These are phyloP conservation scores for Mallotus villosus DNA, from an alignment of 2,797 vertebrate genomes.

Conservation along the genomic window DNA sequence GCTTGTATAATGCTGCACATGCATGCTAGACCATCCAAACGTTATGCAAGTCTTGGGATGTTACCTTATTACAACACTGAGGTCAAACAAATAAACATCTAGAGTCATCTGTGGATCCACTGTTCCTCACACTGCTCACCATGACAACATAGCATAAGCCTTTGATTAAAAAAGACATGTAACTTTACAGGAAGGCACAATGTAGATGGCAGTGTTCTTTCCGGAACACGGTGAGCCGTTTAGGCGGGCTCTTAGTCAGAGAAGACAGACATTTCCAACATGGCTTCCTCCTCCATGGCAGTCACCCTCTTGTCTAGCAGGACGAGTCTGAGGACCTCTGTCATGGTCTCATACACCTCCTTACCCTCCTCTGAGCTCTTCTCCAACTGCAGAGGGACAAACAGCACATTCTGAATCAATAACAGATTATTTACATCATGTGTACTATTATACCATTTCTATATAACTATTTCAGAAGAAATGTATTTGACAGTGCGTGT, in stretches of 20 bases:
- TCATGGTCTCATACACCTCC: constrained; percentile 77
- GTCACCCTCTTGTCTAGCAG: constrained; percentile 77
- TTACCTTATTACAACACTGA: constrained; percentile 6
- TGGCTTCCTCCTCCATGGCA: constrained; percentile 43
- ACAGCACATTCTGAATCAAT: constrained; percentile 5
- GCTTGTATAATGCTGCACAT: constrained; percentile 29
- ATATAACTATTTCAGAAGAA: not conserved
- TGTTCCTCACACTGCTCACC: not conserved
- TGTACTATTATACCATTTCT: too few species aligned
- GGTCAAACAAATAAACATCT: not conserved
- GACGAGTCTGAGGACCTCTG: constrained; percentile 74
- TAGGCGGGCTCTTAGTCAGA: constrained; percentile 10
- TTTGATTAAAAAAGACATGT: not conserved
- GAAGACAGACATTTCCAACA: not conserved
- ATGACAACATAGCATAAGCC: constrained; percentile 54
- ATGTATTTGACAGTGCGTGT: constrained; percentile 28
- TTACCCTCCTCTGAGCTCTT: constrained; percentile 73
- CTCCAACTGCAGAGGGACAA: constrained; percentile 68
- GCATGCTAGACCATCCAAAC: not conserved
- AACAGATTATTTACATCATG: not conserved
- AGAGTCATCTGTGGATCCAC: not conserved
- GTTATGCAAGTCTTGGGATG: not conserved
- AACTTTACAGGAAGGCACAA: constrained; percentile 13
- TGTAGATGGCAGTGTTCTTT: not conserved
- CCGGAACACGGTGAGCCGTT: not conserved